A percentile compares a stretch with the other conserved stretches of the same genome.
Evolutionary conservation across 1,140 invertebrate species (phyloP).

Genomic region (Bactericera cockerelli): DNA sequence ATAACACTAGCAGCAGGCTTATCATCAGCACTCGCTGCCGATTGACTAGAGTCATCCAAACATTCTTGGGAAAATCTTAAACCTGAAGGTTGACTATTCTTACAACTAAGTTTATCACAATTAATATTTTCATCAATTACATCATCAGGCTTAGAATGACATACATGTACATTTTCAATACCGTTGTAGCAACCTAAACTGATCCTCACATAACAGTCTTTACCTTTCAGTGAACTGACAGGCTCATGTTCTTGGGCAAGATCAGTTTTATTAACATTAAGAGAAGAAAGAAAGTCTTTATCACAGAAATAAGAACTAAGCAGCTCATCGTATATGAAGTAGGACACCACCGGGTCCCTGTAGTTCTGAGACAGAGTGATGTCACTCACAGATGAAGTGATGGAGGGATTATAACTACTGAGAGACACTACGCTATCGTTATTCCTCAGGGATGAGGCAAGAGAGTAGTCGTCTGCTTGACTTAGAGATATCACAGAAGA

Average conservation of each 20-base stretch:
- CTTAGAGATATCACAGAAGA: not conserved
- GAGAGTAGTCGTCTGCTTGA: not conserved
- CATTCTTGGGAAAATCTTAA: not conserved
- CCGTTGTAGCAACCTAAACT: conserved; percentile 1
- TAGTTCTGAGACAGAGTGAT: not conserved
- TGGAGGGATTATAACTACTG: not conserved
- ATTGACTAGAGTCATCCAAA: not conserved
- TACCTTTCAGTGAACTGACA: not conserved
- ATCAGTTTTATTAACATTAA: not conserved
- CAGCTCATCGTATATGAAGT: not conserved
- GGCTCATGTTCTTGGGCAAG: not conserved
- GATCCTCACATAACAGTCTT: not conserved
- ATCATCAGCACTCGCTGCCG: not conserved
- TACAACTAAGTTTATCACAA: conserved; percentile 6
- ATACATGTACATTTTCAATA: conserved; percentile 1
- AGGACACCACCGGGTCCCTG: not conserved
- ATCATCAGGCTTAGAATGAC: not conserved
- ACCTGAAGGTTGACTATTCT: not conserved
- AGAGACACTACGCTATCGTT: not conserved
- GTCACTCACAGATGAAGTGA: not conserved
- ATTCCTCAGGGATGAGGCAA: not conserved
- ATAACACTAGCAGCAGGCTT: not conserved
- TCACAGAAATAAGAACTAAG: conserved; percentile 1
- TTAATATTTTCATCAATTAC: not conserved
- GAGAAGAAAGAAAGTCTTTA: not conserved